Percentiles rank a stretch among this genome's conserved stretches.
Conservation (phyloP, 1,140 invertebrate species). For the Dendrolimus punctatus region DNA sequence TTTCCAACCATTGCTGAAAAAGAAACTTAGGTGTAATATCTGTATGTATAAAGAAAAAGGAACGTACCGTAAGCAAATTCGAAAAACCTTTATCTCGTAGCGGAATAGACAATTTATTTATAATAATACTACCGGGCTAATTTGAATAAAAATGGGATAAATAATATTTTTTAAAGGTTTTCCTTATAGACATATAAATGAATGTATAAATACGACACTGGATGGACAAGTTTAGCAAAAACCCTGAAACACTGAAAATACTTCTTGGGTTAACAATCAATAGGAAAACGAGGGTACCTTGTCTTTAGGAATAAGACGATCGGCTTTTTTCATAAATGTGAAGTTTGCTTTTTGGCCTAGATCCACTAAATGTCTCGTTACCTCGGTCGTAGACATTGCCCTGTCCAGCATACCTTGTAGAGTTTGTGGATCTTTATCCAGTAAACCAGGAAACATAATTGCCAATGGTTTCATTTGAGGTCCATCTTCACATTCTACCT, state of each 20-base stretch:
- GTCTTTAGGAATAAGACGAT: constrained; percentile 42
- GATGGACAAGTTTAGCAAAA: too few relatives aligned
- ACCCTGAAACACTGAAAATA: too few relatives aligned
- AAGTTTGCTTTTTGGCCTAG: constrained; percentile 52
- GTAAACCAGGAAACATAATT: constrained; percentile 43
- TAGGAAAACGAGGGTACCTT: constrained; percentile 27
- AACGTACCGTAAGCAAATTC: too few relatives aligned
- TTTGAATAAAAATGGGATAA: too few relatives aligned
- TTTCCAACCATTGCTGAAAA: constrained; percentile 48
- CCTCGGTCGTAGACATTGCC: constrained; percentile 56
- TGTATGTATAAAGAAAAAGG: neutral
- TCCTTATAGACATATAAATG: too few relatives aligned
- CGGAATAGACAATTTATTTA: too few relatives aligned
- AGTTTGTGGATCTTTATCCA: constrained; percentile 39
- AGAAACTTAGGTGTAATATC: neutral
- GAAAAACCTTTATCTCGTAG: too few relatives aligned
- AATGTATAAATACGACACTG: too few relatives aligned
- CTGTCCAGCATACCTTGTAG: constrained; percentile 41
- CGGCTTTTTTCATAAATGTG: constrained; percentile 48
- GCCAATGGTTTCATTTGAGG: constrained; percentile 41
- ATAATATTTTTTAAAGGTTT: too few relatives aligned
- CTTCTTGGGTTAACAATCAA: too few relatives aligned
- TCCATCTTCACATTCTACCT: constrained; percentile 45
- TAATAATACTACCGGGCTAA: too few relatives aligned
- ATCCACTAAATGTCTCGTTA: constrained; percentile 46